A percentile compares a stretch with the other conserved stretches of the same genome.
These are phyloP conservation scores for Cephonodes hylas DNA, from an alignment of 2,888 invertebrate genomes.

Conservation along the genomic window DNA sequence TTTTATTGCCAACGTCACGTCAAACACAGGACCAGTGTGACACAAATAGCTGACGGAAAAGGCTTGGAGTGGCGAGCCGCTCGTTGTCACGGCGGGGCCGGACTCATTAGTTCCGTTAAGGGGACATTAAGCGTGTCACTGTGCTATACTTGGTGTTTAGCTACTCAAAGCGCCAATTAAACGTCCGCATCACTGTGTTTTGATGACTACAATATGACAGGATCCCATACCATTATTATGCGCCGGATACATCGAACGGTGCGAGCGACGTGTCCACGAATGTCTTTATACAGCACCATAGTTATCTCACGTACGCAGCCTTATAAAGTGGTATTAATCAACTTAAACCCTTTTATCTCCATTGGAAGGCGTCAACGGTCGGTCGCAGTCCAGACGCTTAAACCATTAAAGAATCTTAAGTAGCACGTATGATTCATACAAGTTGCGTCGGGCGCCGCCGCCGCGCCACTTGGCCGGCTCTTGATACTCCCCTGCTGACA, in stretches of 20 bases:
- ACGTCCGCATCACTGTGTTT: conserved; percentile 6
- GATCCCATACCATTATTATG: not conserved
- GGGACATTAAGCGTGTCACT: conserved; percentile 51
- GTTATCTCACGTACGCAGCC: conserved; percentile 9
- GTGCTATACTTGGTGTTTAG: conserved; percentile 29
- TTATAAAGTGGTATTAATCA: conserved; percentile 23
- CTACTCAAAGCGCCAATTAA: conserved; percentile 6
- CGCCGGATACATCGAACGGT: not conserved
- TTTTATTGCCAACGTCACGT: conserved; percentile 16
- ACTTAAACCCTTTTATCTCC: conserved; percentile 26
- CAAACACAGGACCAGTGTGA: conserved; percentile 39
- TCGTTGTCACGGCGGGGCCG: conserved; percentile 37
- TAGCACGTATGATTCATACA: conserved; percentile 50
- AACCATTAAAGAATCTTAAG: conserved; percentile 35
- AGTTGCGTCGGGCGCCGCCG: conserved; percentile 24
- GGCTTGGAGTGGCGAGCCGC: conserved; percentile 27
- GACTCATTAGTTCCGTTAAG: conserved; percentile 60
- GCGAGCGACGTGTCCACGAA: not conserved
- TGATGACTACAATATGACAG: not conserved
- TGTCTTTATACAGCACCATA: conserved; percentile 1
- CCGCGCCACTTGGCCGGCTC: conserved; percentile 42
- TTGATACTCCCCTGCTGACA: conserved; percentile 41
- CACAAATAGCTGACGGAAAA: conserved; percentile 51
- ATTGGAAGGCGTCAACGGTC: conserved; percentile 27
- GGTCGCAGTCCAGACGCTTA: conserved; percentile 30